Conservation (phyloP, 2,113 vertebrate genomes). For the Sinocyclocheilus rhinocerous region DNA sequence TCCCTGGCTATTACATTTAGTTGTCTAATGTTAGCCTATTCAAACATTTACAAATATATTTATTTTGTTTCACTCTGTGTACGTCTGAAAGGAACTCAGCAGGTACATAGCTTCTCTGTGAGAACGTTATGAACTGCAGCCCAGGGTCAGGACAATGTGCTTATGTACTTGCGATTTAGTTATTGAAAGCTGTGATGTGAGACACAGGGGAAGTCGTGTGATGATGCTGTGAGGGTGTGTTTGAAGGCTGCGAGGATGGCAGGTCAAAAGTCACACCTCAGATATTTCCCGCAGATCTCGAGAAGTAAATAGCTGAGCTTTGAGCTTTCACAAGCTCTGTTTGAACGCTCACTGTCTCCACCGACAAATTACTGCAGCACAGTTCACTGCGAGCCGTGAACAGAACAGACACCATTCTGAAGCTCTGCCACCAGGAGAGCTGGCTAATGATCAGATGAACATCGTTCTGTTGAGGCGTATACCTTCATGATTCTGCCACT, state of each 20-base stretch:
- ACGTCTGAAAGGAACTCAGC: neutral
- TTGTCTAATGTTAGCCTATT: neutral
- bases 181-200: conserved; percentile 24
- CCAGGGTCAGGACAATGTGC: neutral
- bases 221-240: conserved; percentile 20
- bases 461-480: neutral
- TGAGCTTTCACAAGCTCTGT: conserved; percentile 27
- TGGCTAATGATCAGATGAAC: conserved; percentile 3
- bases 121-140: conserved; percentile 6
- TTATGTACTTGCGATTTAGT: conserved; percentile 39
- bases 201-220: neutral
- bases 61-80: neutral
- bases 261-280: conserved; percentile 28
- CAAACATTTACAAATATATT: neutral
- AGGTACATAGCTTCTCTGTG: neutral
- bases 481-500: neutral
- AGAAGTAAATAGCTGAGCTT: conserved; percentile 29
- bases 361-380: conserved; percentile 19
- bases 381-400: neutral
- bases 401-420: conserved; percentile 6
- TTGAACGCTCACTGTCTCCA: conserved; percentile 19
- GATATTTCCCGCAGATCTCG: conserved; percentile 13
- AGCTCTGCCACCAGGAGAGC: neutral
- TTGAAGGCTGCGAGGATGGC: conserved; percentile 12
- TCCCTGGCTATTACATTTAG: neutral